phyloP scores from a whole-genome alignment of 2,888 invertebrate genomes.

The Cenopis cana region DNA sequence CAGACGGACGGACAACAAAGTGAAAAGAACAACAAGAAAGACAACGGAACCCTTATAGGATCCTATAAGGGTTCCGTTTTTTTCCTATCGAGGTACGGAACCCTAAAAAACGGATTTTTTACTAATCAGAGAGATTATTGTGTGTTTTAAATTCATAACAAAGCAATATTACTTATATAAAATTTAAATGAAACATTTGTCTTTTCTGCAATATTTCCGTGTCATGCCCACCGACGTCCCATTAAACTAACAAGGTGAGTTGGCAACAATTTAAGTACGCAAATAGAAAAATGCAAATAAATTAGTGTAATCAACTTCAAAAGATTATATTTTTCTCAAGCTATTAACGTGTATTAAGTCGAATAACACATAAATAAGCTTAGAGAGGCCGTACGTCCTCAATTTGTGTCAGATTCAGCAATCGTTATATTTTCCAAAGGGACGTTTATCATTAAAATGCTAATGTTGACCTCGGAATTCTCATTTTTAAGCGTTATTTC shows the following conservation, averaged over 20 bases:
- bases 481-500: constrained; percentile 35
- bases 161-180: constrained; percentile 17
- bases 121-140: neutral
- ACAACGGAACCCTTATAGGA: too few relatives aligned
- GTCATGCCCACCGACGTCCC: constrained; percentile 57
- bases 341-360: constrained; percentile 75
- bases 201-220: constrained; percentile 57
- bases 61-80: too few relatives aligned
- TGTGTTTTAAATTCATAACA: neutral
- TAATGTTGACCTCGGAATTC: constrained; percentile 62
- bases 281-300: constrained; percentile 69
- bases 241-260: constrained; percentile 67
- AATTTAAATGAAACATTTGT: constrained; percentile 52
- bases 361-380: constrained; percentile 79
- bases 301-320: constrained; percentile 77
- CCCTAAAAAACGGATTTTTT: neutral
- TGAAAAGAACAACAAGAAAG: too few relatives aligned
- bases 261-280: constrained; percentile 58
- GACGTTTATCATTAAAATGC: constrained; percentile 76
- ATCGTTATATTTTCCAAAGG: constrained; percentile 73
- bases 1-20: too few relatives aligned
- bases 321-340: constrained; percentile 67
- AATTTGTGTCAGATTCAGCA: constrained; percentile 75
- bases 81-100: too few relatives aligned
- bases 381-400: constrained; percentile 69